Evolutionary conservation across 2,113 vertebrate genomes (phyloP).

Genomic region (Noctilio leporinus): DNA sequence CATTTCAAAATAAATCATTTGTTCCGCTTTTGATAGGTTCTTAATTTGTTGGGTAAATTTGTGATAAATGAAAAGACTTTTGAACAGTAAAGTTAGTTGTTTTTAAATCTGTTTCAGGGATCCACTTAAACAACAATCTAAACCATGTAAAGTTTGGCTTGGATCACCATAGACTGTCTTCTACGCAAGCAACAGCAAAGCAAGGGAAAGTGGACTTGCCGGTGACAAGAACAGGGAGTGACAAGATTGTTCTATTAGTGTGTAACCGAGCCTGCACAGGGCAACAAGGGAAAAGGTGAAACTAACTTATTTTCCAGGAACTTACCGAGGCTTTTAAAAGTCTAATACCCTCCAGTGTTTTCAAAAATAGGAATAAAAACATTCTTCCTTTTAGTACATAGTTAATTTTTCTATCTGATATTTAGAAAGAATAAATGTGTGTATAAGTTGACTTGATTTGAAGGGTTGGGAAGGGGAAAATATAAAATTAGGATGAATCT

Average conservation of each 20-base stretch:
- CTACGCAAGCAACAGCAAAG: constrained; percentile 78
- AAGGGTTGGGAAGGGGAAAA: background rate
- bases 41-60: background rate
- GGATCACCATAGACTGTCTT: constrained; percentile 85
- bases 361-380: background rate
- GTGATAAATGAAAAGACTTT: constrained; percentile 15
- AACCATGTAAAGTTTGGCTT: constrained; percentile 92
- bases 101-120: constrained; percentile 77
- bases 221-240: constrained; percentile 78
- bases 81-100: background rate
- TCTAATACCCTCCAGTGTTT: background rate
- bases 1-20: background rate
- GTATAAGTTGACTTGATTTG: background rate
- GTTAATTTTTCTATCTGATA: background rate
- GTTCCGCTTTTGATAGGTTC: background rate
- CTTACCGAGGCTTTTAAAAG: background rate
- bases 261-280: constrained; percentile 95
- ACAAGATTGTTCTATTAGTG: constrained; percentile 93
- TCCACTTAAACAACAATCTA: constrained; percentile 94
- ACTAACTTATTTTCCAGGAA: background rate
- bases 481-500: background rate
- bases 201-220: constrained; percentile 76
- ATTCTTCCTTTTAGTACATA: background rate
- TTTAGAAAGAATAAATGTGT: background rate
- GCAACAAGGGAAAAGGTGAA: constrained; percentile 94